Percentiles rank a stretch among this genome's conserved stretches.
Evolutionary conservation across 1,140 invertebrate species (phyloP).

Genomic region (Semibalanus balanoides): DNA sequence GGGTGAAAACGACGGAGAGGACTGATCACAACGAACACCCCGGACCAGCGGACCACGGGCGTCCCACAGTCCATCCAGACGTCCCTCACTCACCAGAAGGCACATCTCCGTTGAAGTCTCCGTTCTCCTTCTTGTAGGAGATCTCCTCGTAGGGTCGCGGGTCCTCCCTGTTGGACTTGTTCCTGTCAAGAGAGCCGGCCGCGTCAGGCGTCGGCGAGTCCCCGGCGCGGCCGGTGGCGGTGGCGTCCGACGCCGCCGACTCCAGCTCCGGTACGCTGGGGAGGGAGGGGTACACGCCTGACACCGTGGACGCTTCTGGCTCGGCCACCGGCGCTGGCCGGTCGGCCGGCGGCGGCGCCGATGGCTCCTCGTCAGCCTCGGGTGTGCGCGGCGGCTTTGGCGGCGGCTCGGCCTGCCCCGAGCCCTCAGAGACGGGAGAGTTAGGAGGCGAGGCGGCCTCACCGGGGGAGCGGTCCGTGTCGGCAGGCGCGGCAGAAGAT

Average conservation of each 20-base stretch:
- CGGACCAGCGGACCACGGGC: no score
- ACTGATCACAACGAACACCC: no score
- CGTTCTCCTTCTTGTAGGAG: conserved; percentile 24
- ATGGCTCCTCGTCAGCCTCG: not conserved
- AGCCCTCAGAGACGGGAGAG: not conserved
- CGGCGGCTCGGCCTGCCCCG: not conserved
- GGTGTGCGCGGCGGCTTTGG: not conserved
- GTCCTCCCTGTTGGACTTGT: conserved; percentile 15
- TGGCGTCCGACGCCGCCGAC: no score
- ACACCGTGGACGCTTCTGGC: not conserved
- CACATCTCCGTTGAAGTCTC: conserved; percentile 13
- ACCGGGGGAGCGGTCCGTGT: not conserved
- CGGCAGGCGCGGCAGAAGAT: not conserved
- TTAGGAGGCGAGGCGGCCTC: not conserved
- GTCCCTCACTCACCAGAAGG: conserved; percentile 16
- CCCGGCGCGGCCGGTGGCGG: no score
- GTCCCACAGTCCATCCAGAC: conserved; percentile 16
- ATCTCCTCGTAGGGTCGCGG: conserved; percentile 25
- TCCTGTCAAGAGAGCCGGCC: not conserved
- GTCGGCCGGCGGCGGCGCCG: no score
- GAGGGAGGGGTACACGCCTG: not conserved
- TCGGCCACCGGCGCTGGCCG: not conserved
- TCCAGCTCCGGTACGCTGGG: not conserved
- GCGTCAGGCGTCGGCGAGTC: not conserved
- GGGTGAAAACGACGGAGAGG: no score